Evolutionary conservation across 2,888 invertebrate genomes (phyloP).

Genomic region (Liopterus haemorrhoidalis): DNA sequence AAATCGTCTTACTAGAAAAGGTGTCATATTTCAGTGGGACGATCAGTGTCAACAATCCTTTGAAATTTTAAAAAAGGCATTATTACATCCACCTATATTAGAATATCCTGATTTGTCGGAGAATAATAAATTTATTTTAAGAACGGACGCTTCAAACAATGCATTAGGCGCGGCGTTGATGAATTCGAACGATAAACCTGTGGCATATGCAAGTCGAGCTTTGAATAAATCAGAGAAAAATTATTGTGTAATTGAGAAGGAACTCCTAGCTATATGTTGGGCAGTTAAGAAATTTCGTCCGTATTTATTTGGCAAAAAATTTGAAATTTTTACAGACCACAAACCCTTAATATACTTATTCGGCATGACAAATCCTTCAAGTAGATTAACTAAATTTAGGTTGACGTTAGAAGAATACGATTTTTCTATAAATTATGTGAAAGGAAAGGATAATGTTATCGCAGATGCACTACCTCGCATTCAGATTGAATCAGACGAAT

Average conservation of each 20-base stretch:
- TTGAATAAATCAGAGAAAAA: slow-evolving; percentile 31
- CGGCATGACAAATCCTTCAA: slow-evolving; percentile 30
- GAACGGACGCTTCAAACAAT: too few species aligned
- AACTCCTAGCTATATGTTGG: slow-evolving; percentile 31
- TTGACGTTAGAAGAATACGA: slow-evolving; percentile 31
- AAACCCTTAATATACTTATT: slow-evolving; percentile 31
- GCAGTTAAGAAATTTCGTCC: slow-evolving; percentile 31
- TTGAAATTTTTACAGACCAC: slow-evolving; percentile 31
- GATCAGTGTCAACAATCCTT: too few species aligned
- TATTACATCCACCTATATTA: too few species aligned
- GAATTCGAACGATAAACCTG: too few species aligned
- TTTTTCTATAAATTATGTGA: slow-evolving; percentile 29
- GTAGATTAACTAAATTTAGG: slow-evolving; percentile 33
- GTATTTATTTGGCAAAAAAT: slow-evolving; percentile 28
- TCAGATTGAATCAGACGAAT: background rate
- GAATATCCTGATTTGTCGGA: too few species aligned
- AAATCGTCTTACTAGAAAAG: too few species aligned
- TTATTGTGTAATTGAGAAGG: slow-evolving; percentile 31
- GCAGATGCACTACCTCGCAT: slow-evolving; percentile 21
- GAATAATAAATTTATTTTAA: too few species aligned
- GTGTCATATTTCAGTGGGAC: too few species aligned
- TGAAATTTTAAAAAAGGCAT: too few species aligned
- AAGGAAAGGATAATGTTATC: slow-evolving; percentile 28
- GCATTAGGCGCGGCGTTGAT: too few species aligned
- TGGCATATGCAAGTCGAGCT: slow-evolving; percentile 24